Percentiles rank a stretch among this genome's conserved stretches.
Evolutionary conservation across 2,888 invertebrate genomes (phyloP).

Genomic region (Diploptera punctata): DNA sequence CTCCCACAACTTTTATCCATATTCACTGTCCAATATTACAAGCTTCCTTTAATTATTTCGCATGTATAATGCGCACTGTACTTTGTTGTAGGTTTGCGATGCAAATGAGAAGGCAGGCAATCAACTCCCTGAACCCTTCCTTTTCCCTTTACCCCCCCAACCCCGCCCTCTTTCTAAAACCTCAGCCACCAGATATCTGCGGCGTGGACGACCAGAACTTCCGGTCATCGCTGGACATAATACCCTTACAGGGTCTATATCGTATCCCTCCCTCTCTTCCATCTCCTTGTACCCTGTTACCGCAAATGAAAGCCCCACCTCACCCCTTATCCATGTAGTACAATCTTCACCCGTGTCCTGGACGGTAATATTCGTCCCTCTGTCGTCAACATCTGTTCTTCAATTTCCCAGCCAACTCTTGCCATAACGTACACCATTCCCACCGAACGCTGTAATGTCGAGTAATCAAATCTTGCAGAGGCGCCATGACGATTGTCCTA

Average conservation of each 20-base stretch:
- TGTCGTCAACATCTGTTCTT: constrained; percentile 22
- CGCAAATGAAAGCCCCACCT: constrained; percentile 21
- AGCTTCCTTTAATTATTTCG: constrained; percentile 28
- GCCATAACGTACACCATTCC: constrained; percentile 14
- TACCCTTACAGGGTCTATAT: background rate
- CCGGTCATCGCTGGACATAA: constrained; percentile 28
- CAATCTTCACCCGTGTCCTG: constrained; percentile 24
- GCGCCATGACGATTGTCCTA: constrained; percentile 11
- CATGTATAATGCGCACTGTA: constrained; percentile 14
- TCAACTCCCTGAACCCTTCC: constrained; percentile 2
- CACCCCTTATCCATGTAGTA: constrained; percentile 26
- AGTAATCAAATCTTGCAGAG: constrained; percentile 17
- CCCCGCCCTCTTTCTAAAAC: constrained; percentile 18
- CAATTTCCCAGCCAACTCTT: constrained; percentile 20
- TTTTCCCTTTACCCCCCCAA: background rate
- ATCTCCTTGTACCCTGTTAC: background rate
- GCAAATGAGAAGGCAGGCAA: constrained; percentile 29
- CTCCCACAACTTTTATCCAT: background rate
- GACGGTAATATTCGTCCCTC: constrained; percentile 14
- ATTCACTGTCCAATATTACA: constrained; percentile 19
- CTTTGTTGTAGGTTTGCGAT: constrained; percentile 14
- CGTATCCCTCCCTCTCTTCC: background rate
- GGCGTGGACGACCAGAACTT: constrained; percentile 26
- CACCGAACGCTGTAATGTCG: background rate
- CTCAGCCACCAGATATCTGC: constrained; percentile 30